Evolutionary conservation across 2,888 invertebrate species (phyloP), one percentile per base, ranked within the genome.

Genomic region (Helleia helle): DNA sequence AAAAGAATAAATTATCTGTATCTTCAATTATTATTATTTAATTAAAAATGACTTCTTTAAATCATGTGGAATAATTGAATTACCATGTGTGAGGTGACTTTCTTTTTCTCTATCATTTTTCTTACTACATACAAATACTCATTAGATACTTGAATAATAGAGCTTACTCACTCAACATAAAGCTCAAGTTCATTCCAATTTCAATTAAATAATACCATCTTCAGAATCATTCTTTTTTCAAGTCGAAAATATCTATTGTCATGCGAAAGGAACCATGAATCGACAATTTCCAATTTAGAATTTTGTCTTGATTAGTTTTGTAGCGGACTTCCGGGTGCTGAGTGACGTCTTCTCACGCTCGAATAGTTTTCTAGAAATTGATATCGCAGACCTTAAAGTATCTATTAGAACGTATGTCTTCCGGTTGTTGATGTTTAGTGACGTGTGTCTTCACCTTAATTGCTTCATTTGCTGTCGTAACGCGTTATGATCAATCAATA

Each of bases 341-440:
- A 70, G 63, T 63, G 67, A 65, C 66, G 70, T 63, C 56, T 67
- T 63, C 57, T 66, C 63, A 58, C 74, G 75, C 74, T 71, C 64
- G 69, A 71, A 64, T 59, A 64, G 62, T 59, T 70, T 66, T 63
- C 65, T 62, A 63, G 80, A 83, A 84, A 84, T 83, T 83, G 83
- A 83, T 83, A 83, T 81, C 77, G 71, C 72, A 72, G 67, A 70
- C 76, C 80, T 80, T 66, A 74, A 22, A 74, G 69, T 58, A 67
- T 64, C 67, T 66, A 83, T 81, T 83, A 80, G 70, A 75, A 62
- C 76, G 75, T 69, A 67, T 79, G 81, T 76, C 81, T 74, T 81
- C 80, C 80, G 74, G 76, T 70, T 48, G 51, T 53, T 49, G 51
- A 56, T 60, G 62, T 50, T 50, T 65, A 70, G 65, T 70, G 77